These are phyloP conservation scores for Stenchaetothrips biformis DNA, from an alignment of 2,888 invertebrate species.

Conservation along the genomic window DNA sequence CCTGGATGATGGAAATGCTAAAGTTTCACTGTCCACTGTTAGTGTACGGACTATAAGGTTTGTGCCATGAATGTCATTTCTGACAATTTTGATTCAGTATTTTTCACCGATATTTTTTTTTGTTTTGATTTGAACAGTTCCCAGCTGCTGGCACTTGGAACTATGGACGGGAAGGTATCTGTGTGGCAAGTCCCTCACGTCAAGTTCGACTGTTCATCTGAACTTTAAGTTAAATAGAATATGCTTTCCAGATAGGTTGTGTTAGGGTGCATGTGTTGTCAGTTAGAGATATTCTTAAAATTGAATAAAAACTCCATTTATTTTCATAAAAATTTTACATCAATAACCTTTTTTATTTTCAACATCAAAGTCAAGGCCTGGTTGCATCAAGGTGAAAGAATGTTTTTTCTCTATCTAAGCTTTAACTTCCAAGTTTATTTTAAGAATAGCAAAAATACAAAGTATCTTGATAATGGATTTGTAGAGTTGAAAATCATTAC, in stretches of 20 bases:
- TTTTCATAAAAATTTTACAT: conserved; percentile 17
- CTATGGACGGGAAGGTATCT: background rate
- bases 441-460: background rate
- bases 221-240: background rate
- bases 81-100: too few relatives aligned
- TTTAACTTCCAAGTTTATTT: background rate
- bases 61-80: too few relatives aligned
- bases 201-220: background rate
- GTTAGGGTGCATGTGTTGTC: background rate
- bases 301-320: background rate
- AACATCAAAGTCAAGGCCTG: background rate
- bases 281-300: background rate
- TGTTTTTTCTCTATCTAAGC: background rate
- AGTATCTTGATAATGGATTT: background rate
- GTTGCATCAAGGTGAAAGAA: conserved; percentile 15
- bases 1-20: background rate
- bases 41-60: background rate
- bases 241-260: background rate
- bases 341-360: background rate
- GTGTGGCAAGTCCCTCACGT: background rate
- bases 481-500: background rate
- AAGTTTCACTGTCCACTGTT: background rate
- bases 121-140: background rate
- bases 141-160: background rate
- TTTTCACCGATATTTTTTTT: too few relatives aligned